phyloP scores from a whole-genome alignment of 2,888 invertebrate species.

The Eupeodes latifasciatus region DNA sequence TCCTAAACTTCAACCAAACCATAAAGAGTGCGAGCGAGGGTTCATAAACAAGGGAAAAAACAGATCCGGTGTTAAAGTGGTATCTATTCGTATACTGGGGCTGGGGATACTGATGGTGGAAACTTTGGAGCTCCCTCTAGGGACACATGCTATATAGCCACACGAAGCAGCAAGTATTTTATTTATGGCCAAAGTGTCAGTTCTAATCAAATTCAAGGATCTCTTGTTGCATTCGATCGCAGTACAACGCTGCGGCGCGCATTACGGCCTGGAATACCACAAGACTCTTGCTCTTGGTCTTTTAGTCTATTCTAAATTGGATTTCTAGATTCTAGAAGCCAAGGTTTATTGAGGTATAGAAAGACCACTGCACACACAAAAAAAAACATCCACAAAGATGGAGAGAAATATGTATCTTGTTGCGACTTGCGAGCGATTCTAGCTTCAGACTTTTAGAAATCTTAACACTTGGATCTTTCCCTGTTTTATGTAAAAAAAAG shows the following conservation, averaged over 20 bases:
- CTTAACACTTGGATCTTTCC: conserved; percentile 67
- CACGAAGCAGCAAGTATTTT: conserved; percentile 75
- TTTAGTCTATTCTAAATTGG: conserved; percentile 59
- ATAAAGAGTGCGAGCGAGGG: conserved; percentile 34
- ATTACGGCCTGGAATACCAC: conserved; percentile 19
- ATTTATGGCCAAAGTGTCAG: conserved; percentile 84
- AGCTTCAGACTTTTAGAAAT: conserved; percentile 45
- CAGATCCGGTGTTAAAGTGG: conserved; percentile 17
- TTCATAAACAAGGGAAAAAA: conserved; percentile 62
- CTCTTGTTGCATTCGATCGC: conserved; percentile 58
- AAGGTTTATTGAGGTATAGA: conserved; percentile 27
- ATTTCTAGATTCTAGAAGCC: conserved; percentile 52
- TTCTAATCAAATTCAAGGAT: conserved; percentile 83
- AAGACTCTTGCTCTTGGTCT: background rate
- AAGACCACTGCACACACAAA: background rate
- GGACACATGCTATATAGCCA: conserved; percentile 56
- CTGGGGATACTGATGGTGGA: background rate
- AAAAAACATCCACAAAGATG: conserved; percentile 22
- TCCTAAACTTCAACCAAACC: conserved; percentile 57
- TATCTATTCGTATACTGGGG: background rate
- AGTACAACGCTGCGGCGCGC: background rate
- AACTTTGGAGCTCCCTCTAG: conserved; percentile 53
- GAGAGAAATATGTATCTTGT: conserved; percentile 43
- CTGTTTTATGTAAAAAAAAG: conserved; percentile 51
- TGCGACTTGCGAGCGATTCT: background rate